A percentile compares a stretch with the other conserved stretches of the same genome.
Conservation (phyloP, 2,113 vertebrate species). For the Sorex fumeus region DNA sequence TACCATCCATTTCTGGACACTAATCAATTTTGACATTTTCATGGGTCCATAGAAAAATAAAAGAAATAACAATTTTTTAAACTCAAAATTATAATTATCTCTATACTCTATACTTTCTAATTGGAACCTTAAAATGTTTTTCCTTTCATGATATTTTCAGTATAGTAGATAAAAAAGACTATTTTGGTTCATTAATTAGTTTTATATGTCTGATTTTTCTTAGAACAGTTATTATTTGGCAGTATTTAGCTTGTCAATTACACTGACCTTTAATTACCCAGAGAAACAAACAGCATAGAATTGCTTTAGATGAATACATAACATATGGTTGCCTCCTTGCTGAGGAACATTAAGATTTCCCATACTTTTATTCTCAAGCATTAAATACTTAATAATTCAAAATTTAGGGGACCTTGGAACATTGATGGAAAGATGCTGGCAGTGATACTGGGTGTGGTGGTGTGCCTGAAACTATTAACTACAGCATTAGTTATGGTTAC, state of each 20-base stretch:
- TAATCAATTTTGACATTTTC: too few species aligned
- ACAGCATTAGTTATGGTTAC: too few species aligned
- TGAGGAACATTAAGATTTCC: neutral
- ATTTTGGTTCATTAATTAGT: neutral
- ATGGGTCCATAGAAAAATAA: too few species aligned
- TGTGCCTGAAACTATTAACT: too few species aligned
- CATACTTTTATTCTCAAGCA: neutral
- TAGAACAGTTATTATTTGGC: neutral
- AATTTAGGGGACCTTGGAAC: too few species aligned
- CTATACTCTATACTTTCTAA: neutral
- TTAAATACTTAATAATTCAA: slow-evolving; percentile 10
- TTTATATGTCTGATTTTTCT: neutral
- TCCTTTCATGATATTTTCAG: neutral
- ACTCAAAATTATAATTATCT: too few species aligned
- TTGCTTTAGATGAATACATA: neutral
- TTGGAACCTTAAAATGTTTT: neutral
- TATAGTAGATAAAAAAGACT: neutral
- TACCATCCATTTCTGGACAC: too few species aligned
- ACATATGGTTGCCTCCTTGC: neutral
- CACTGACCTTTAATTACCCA: neutral
- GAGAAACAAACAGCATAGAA: neutral
- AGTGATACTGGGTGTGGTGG: too few species aligned
- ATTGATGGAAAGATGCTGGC: too few species aligned
- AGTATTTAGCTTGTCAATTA: neutral
- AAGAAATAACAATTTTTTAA: too few species aligned